Evolutionary conservation across 2,113 vertebrate genomes (phyloP).

Genomic region (Antechinus stuartii): DNA sequence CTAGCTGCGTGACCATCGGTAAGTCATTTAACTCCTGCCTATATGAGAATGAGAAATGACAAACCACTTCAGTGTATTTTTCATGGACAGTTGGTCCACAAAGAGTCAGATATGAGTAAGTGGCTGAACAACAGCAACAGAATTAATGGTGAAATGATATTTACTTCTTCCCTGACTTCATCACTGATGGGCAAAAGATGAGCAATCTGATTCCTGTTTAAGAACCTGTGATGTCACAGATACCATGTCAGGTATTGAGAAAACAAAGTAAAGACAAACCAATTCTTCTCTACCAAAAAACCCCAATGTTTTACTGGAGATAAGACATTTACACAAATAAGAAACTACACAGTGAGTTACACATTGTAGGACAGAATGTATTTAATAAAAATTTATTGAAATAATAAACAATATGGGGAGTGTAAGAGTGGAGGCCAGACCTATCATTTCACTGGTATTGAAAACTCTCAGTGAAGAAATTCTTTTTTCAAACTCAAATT

Average conservation of each 20-base stretch:
- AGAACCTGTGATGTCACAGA: neutral
- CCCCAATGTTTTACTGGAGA: neutral
- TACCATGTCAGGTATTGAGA: neutral
- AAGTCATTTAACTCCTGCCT: neutral
- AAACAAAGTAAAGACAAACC: neutral
- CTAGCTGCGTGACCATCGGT: neutral
- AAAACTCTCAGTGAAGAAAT: neutral
- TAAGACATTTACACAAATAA: neutral
- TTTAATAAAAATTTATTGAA: neutral
- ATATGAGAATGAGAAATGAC: neutral
- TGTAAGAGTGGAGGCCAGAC: neutral
- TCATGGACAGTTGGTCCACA: neutral
- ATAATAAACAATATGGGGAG: neutral
- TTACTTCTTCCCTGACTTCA: neutral
- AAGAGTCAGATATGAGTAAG: too few relatives aligned
- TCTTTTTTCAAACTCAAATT: neutral
- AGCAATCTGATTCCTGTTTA: neutral
- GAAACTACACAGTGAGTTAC: neutral
- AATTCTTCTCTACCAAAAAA: neutral
- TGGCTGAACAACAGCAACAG: neutral
- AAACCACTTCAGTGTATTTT: neutral
- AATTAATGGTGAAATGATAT: neutral
- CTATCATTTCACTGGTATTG: neutral
- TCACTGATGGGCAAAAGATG: neutral
- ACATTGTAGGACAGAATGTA: neutral